Base-by-base conservation (phyloP, 2,113 vertebrate genomes). In the Octodon degus region DNA sequence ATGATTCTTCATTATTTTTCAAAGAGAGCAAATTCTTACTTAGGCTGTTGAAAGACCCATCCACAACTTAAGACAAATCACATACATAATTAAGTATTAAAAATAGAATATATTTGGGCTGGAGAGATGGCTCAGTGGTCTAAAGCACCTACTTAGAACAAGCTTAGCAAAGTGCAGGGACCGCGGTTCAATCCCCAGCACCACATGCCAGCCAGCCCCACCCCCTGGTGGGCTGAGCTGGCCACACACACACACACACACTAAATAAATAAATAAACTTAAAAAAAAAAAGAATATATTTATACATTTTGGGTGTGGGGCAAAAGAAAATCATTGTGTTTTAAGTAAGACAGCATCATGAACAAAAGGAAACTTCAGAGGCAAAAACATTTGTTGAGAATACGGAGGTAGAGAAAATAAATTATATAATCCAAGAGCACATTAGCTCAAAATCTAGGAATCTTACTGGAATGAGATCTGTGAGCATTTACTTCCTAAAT, bases 291-390 rank as follows among this genome's bases (percentile, higher is more conserved):
- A 70, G n/a, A 70, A 70, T 7, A n/a, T 19, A n/a, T 37, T 6
- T 60, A 79, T 20, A 93, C 25, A 85, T 34, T 91, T 43, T 94
- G 93, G 20, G 19, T 91, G 63, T 43, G 53, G 89, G 27, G 17
- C 70, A 85, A 93, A 94, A 90, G 32, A 53, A 89, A 95, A 19
- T 34, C 40, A 77, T 24, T 13, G 13, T 13, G 11, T 55, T 70
- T 85, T 65, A 89, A 50, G 2, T 20, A 91, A 72, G 37, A 72
- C 30, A 68, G 72, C 50, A 93, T 68, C 30, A 67, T 47, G 47
- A 86, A 65, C 27, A 94, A 94, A 83, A 77, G 37, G 68, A 90
- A 94, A 95, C 74, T 67, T 88, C 7, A 55, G 37, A 91, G 47
- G 72, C 77, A 72, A 86, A 93, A 95, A 85, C 19, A 93, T 74